These are phyloP conservation scores for Oceanodroma tethys DNA, from an alignment of 2,113 vertebrate species.

Conservation along the genomic window DNA sequence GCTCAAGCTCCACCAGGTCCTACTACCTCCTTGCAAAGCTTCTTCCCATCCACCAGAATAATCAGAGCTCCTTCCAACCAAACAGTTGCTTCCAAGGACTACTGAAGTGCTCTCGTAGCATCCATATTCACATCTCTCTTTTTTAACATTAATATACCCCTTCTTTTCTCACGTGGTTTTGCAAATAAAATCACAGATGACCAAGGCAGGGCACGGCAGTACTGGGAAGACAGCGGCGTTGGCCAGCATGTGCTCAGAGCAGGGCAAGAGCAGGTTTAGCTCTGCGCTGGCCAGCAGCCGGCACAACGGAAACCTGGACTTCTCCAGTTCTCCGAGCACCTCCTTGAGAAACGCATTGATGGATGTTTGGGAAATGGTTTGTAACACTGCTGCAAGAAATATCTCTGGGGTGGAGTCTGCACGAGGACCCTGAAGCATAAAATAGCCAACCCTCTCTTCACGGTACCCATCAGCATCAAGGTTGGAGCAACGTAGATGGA, in stretches of 20 bases:
- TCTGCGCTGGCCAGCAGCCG: neutral
- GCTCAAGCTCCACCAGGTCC: neutral
- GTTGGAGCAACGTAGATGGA: neutral
- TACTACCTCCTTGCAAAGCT: neutral
- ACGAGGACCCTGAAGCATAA: neutral
- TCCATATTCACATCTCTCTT: neutral
- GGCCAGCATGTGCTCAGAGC: neutral
- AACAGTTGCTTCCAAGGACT: neutral
- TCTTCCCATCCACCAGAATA: neutral
- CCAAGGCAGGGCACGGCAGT: neutral
- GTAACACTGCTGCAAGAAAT: neutral
- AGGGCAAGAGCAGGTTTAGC: neutral
- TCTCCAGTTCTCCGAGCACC: neutral
- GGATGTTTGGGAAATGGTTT: neutral
- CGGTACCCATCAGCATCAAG: neutral
- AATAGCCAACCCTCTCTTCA: neutral
- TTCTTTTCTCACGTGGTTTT: neutral
- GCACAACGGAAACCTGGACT: neutral
- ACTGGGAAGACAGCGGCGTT: neutral
- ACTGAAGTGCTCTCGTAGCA: fast-evolving
- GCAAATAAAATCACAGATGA: neutral
- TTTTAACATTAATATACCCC: neutral
- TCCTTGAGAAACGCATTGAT: fast-evolving
- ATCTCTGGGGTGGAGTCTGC: neutral
- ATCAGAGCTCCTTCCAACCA: neutral